phyloP scores from a whole-genome alignment of 2,113 vertebrate species.

The Conger conger region DNA sequence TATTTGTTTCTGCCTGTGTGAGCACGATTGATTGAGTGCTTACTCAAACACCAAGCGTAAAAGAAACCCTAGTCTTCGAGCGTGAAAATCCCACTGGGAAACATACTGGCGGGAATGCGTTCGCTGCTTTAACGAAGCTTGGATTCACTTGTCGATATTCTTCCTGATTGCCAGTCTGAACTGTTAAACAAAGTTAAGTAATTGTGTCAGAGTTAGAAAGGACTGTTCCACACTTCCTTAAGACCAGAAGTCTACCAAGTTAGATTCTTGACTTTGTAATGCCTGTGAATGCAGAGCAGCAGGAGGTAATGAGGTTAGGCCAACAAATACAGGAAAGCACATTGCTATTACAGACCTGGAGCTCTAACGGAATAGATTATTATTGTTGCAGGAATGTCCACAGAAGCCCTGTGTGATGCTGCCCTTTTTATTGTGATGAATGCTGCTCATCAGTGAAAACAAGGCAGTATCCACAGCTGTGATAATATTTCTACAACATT shows the following conservation, averaged over 20 bases:
- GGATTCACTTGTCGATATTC: not conserved
- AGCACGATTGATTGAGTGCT: not conserved
- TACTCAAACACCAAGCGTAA: not conserved
- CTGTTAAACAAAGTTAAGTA: not conserved
- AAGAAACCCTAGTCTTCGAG: not conserved
- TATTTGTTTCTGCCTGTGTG: not conserved
- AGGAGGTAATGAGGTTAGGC: not conserved
- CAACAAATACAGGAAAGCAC: not conserved
- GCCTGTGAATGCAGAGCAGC: not conserved
- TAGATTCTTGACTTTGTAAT: not conserved
- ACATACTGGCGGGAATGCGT: not conserved
- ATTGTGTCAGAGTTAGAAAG: not conserved
- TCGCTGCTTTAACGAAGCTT: too few relatives aligned
- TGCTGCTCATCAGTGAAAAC: not conserved
- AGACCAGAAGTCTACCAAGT: too few relatives aligned
- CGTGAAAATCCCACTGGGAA: not conserved
- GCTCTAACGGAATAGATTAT: not conserved
- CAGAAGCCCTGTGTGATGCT: not conserved
- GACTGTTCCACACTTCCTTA: not conserved
- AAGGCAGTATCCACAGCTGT: constrained; percentile 5
- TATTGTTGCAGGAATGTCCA: not conserved
- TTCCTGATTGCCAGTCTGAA: not conserved
- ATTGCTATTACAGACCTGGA: not conserved
- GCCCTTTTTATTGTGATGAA: not conserved
- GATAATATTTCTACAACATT: not conserved